Conservation (phyloP, 2,797 vertebrate genomes). For the Spondyliosoma cantharus region DNA sequence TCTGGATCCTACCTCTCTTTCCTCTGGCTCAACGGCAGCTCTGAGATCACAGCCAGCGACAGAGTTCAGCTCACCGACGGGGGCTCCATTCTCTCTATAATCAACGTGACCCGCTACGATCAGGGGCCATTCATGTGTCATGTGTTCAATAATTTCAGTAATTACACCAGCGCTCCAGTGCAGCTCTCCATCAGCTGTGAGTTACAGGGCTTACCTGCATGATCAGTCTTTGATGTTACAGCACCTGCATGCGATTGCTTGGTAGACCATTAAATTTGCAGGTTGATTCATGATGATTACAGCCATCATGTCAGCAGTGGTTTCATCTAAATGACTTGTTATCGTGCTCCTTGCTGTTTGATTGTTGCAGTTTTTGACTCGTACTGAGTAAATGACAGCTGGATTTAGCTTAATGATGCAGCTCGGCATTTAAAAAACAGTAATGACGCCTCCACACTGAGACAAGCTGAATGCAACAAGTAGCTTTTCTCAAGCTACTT, state of each 20-base stretch:
- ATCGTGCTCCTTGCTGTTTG: conserved; percentile 35
- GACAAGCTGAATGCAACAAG: conserved; percentile 2
- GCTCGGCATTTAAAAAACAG: neutral
- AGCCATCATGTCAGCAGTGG: neutral
- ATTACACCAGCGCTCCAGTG: conserved; percentile 39
- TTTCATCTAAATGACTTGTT: conserved; percentile 17
- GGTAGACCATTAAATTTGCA: neutral
- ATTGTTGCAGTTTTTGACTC: conserved; percentile 20
- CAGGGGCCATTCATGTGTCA: conserved; percentile 64
- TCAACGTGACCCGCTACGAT: conserved; percentile 62
- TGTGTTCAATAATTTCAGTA: conserved; percentile 68
- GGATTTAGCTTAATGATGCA: conserved; percentile 23
- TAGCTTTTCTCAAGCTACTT: conserved; percentile 2
- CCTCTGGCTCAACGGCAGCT: conserved; percentile 71
- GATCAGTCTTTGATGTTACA: neutral
- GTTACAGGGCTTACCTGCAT: conserved; percentile 24
- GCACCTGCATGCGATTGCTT: conserved; percentile 10
- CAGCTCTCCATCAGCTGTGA: conserved; percentile 69
- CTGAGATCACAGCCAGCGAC: conserved; percentile 46
- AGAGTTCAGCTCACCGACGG: conserved; percentile 57
- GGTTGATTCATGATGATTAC: conserved; percentile 29
- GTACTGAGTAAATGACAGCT: conserved; percentile 15
- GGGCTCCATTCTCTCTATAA: conserved; percentile 62
- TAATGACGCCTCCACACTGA: conserved; percentile 25
- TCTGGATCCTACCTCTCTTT: conserved; percentile 57